phyloP scores from a whole-genome alignment of 2,113 vertebrate species.

The Sclerurus mexicanus region DNA sequence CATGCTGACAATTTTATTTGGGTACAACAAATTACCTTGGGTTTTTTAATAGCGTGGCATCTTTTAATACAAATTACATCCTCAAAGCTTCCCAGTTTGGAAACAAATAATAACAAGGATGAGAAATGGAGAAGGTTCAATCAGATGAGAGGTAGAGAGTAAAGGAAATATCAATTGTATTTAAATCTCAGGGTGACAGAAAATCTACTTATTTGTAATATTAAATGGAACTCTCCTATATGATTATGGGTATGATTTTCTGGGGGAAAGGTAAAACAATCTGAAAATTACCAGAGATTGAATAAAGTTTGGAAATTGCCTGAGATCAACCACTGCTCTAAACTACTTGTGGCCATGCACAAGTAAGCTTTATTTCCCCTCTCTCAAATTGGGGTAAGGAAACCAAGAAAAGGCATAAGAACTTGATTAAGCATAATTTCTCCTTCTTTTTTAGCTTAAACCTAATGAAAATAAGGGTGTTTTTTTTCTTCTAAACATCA shows the following conservation, averaged over 20 bases:
- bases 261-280: slow-evolving; percentile 9
- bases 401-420: background rate
- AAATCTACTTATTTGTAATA: background rate
- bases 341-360: background rate
- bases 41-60: background rate
- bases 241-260: background rate
- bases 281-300: background rate
- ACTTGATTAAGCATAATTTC: background rate
- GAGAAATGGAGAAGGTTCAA: background rate
- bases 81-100: background rate
- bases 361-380: background rate
- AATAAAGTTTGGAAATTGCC: background rate
- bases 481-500: background rate
- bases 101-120: background rate
- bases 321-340: background rate
- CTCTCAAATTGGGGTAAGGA: background rate
- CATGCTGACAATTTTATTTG: background rate
- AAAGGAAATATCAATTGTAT: background rate
- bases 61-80: background rate
- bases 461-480: background rate
- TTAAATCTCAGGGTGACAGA: background rate
- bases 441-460: background rate
- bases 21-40: background rate
- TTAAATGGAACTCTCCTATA: background rate
- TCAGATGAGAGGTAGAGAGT: background rate